Base-by-base conservation (phyloP, 2,888 invertebrate genomes). In the Pogonocherus hispidulus region DNA sequence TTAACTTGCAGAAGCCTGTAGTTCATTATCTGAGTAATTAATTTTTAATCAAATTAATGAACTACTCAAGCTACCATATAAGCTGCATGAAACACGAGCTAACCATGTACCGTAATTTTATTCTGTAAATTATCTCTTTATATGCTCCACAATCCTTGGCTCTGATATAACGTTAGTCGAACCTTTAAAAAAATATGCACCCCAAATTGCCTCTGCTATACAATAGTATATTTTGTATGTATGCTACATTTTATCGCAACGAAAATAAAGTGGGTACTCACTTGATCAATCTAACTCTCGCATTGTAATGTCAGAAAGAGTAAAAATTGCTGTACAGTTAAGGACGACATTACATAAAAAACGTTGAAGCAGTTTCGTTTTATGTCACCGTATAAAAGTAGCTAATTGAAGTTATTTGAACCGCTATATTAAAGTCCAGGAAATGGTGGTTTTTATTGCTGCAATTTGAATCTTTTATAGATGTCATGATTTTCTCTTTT, bases 331-430 rank as follows among this genome's bases (percentile, higher is more conserved):
- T 9, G n/a, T 9, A 32, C 5, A 16, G 52, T 52, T 52, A 27
- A 23, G 18, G 27, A 14, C 32, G 52, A 32, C 52, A 5, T 32
- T 52, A 14, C 52, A 52, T 52, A 6, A 52, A 52, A 52, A 52
- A 41, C n/a, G 27, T 18, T 18, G n/a, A 19, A 52, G 52, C 16
- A 32, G 52, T 32, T 52, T 32, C 11, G 11, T 52, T 51, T 52
- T 52, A 52, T 32, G 52, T 18, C 32, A 32, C 9, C 14, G 52
- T 18, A 32, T 52, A 14, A 52, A 52, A 52, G 32, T 52, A 52
- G 32, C 52, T 52, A 52, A 52, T 52, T 52, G 49, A 14, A 52
- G 52, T 52, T 52, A 52, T 52, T 52, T 52, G 27, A 14, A 52
- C 32, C 11, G 32, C 18, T 27, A 16, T 32, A 52, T 32, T 52